Percentiles rank a stretch among this genome's conserved stretches.
These are phyloP conservation scores for Ctenosaura bakeri DNA, from an alignment of 2,797 vertebrate species.

Conservation along the genomic window DNA sequence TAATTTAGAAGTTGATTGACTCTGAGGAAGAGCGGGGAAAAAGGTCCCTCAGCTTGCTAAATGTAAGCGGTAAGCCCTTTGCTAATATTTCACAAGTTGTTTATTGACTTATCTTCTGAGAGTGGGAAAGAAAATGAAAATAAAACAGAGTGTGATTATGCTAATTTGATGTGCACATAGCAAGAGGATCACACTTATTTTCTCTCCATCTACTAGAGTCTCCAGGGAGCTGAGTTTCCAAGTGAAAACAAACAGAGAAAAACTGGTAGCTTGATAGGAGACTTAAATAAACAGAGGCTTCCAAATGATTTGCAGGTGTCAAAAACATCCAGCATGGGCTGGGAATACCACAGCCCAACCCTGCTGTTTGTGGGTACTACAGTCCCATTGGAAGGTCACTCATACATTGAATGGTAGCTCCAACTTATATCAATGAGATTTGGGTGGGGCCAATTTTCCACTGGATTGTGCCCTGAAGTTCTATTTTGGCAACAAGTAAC, in stretches of 20 bases:
- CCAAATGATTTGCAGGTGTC: constrained; percentile 88
- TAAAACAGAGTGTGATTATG: constrained; percentile 67
- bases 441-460: not conserved
- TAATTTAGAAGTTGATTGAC: constrained; percentile 49
- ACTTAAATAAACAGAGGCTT: constrained; percentile 85
- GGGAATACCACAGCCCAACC: constrained; percentile 65
- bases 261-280: constrained; percentile 84
- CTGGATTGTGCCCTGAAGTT: not conserved
- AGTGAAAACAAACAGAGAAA: constrained; percentile 79
- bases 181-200: constrained; percentile 57
- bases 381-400: constrained; percentile 56
- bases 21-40: not conserved
- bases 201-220: constrained; percentile 62
- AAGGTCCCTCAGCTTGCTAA: constrained; percentile 48
- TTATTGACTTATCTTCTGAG: constrained; percentile 56
- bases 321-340: constrained; percentile 79
- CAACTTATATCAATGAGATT: not conserved
- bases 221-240: constrained; percentile 70
- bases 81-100: constrained; percentile 52
- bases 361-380: constrained; percentile 61
- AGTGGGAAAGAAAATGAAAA: constrained; percentile 58
- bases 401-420: constrained; percentile 4
- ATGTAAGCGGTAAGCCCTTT: constrained; percentile 49
- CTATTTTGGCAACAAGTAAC: constrained; percentile 78
- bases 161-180: constrained; percentile 77